Percentiles rank a stretch among this genome's conserved stretches.
These are phyloP conservation scores for Brenthis ino DNA, from an alignment of 2,888 invertebrate genomes.

Conservation along the genomic window DNA sequence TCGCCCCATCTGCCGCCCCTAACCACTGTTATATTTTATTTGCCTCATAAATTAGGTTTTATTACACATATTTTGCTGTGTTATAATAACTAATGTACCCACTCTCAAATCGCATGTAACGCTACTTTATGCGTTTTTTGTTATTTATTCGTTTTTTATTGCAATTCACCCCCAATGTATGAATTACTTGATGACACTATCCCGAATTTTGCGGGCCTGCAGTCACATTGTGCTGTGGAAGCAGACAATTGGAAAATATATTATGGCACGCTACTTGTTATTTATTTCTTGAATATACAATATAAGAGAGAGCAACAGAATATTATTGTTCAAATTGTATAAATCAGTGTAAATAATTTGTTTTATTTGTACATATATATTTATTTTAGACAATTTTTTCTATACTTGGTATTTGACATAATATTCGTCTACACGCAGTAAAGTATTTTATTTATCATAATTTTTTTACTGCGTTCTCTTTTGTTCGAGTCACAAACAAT, in stretches of 20 bases:
- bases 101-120: slow-evolving; percentile 80
- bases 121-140: slow-evolving; percentile 71
- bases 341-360: no score
- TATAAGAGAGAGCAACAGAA: no score
- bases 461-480: not conserved
- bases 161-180: slow-evolving; percentile 54
- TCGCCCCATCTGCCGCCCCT: slow-evolving; percentile 80
- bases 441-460: no score
- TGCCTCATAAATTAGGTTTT: slow-evolving; percentile 81
- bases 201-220: slow-evolving; percentile 28
- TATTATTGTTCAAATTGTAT: no score
- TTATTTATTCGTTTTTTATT: slow-evolving; percentile 75
- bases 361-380: no score
- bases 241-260: slow-evolving; percentile 31
- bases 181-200: slow-evolving; percentile 43
- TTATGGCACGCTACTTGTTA: slow-evolving; percentile 19
- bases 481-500: not conserved
- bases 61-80: slow-evolving; percentile 84
- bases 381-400: no score
- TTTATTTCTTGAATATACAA: slow-evolving; percentile 4
- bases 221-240: no score
- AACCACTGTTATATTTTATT: slow-evolving; percentile 83
- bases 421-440: no score
- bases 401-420: no score
- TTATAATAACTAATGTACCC: slow-evolving; percentile 83